These are phyloP conservation scores for Chromobotia macracanthus DNA, from an alignment of 2,797 vertebrate species.

Conservation along the genomic window DNA sequence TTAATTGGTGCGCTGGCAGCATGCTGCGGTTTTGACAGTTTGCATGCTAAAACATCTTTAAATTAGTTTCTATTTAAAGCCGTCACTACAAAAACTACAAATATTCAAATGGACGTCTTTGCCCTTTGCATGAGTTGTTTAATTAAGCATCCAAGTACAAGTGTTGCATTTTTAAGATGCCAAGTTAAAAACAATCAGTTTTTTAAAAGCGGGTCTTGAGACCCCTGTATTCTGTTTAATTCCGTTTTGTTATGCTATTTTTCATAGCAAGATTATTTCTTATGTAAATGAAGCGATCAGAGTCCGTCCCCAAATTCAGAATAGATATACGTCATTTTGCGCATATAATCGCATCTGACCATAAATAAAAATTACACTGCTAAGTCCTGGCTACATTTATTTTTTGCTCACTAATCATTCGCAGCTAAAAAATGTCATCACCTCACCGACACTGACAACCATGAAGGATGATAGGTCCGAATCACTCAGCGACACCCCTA, in stretches of 20 bases:
- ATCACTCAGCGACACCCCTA: not conserved
- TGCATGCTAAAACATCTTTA: not conserved
- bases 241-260: not conserved
- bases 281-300: not conserved
- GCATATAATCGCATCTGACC: not conserved
- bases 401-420: not conserved
- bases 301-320: not conserved
- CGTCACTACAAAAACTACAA: too few relatives aligned
- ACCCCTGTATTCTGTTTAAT: not conserved
- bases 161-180: not conserved
- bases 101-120: not conserved
- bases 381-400: not conserved
- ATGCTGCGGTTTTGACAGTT: not conserved
- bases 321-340: not conserved
- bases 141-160: not conserved
- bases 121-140: not conserved
- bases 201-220: not conserved
- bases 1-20: not conserved
- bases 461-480: slow-evolving; percentile 7
- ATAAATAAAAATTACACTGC: not conserved
- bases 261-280: not conserved
- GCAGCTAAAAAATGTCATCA: not conserved
- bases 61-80: not conserved
- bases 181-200: not conserved
- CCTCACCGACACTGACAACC: not conserved